phyloP scores from a whole-genome alignment of 2,888 invertebrate genomes.

The Spilarctia lutea region DNA sequence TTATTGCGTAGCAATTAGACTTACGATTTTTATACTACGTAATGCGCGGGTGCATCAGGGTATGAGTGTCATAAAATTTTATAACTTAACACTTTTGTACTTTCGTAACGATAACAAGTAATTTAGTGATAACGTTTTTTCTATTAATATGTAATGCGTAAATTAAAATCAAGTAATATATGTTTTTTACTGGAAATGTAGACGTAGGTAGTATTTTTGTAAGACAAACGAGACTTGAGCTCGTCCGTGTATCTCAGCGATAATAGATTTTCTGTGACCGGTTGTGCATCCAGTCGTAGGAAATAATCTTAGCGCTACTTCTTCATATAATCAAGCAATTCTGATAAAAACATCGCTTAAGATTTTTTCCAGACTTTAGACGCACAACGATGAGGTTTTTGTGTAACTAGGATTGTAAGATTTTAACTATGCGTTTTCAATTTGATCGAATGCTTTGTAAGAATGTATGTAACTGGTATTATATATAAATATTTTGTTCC shows the following conservation, averaged over 20 bases:
- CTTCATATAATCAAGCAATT: conserved; percentile 31
- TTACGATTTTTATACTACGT: conserved; percentile 72
- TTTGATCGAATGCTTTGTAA: conserved; percentile 75
- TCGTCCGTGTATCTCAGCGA: conserved; percentile 86
- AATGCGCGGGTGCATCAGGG: conserved; percentile 86
- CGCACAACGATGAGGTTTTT: conserved; percentile 62
- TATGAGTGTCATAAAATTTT: conserved; percentile 86
- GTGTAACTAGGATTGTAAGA: conserved; percentile 74
- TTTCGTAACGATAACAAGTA: conserved; percentile 82
- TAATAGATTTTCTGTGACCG: conserved; percentile 79
- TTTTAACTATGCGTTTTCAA: conserved; percentile 74
- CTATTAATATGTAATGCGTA: conserved; percentile 81
- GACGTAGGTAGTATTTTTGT: conserved; percentile 85
- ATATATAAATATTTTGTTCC: conserved; percentile 32
- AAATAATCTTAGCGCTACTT: conserved; percentile 62
- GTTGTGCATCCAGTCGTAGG: conserved; percentile 66
- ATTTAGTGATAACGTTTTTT: conserved; percentile 80
- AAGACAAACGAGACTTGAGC: conserved; percentile 73
- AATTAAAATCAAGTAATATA: conserved; percentile 80
- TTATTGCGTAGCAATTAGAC: conserved; percentile 83
- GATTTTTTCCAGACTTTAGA: conserved; percentile 69
- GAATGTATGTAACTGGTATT: conserved; percentile 47
- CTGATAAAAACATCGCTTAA: conserved; percentile 36
- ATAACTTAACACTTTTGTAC: conserved; percentile 81
- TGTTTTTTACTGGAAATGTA: conserved; percentile 83